These are phyloP conservation scores for Hydrolagus colliei DNA, from an alignment of 2,797 vertebrate species.

Conservation along the genomic window DNA sequence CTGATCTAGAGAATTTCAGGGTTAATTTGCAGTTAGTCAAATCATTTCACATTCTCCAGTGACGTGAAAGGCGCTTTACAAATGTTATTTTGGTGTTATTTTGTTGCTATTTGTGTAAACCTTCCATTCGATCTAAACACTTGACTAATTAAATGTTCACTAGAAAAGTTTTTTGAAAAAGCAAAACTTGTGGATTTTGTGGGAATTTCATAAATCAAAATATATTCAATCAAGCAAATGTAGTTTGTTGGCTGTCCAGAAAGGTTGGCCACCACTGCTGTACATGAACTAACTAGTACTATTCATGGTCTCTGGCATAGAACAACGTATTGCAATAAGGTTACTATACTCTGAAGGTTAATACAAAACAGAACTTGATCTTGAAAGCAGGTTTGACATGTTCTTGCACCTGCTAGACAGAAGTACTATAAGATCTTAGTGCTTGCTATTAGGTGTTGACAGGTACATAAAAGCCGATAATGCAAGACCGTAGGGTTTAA, in stretches of 20 bases:
- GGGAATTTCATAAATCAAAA: too few relatives aligned
- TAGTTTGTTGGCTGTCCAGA: too few relatives aligned
- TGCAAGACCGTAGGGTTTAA: constrained; percentile 63
- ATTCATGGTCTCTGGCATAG: too few relatives aligned
- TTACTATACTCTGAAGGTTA: constrained; percentile 6
- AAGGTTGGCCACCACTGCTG: too few relatives aligned
- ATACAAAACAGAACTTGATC: neutral
- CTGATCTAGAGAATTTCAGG: neutral
- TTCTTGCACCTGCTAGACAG: constrained; percentile 52
- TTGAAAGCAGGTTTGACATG: constrained; percentile 51
- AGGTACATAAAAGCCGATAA: constrained; percentile 81
- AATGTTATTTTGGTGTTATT: too few relatives aligned
- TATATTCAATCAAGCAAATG: too few relatives aligned
- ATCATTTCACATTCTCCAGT: neutral
- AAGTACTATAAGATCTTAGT: constrained; percentile 39
- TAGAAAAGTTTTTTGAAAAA: too few relatives aligned
- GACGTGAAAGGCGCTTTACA: neutral
- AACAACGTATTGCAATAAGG: neutral
- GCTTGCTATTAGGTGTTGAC: constrained; percentile 67
- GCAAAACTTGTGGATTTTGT: too few relatives aligned
- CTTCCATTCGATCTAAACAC: too few relatives aligned
- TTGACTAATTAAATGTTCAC: too few relatives aligned
- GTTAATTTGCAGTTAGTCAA: neutral
- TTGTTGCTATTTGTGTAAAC: too few relatives aligned
- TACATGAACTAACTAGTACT: too few relatives aligned